phyloP scores from a whole-genome alignment of 2,113 vertebrate species.

The Cranoglanis bouderius region DNA sequence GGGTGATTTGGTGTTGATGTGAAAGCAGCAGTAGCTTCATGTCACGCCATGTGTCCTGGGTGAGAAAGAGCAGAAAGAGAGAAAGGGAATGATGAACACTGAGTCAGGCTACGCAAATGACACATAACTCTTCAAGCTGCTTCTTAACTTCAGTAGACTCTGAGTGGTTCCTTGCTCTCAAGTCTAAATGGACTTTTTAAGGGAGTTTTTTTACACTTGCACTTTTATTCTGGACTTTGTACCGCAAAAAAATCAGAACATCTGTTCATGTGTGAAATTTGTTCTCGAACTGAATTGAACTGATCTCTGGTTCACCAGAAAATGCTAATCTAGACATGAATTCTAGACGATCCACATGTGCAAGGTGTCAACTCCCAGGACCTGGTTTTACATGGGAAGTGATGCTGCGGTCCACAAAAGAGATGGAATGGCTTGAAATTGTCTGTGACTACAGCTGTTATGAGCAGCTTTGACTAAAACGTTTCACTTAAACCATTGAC shows the following conservation, averaged over 20 bases:
- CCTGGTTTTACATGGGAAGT: background rate
- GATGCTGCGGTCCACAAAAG: background rate
- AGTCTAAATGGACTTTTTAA: background rate
- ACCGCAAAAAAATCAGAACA: background rate
- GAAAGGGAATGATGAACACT: background rate
- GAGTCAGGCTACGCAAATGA: conserved; percentile 12
- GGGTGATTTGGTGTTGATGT: conserved; percentile 44
- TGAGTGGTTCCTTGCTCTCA: too few relatives aligned
- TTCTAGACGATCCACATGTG: background rate
- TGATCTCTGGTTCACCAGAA: background rate
- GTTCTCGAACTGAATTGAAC: background rate
- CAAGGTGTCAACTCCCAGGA: background rate
- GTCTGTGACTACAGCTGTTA: background rate
- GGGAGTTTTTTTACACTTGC: background rate
- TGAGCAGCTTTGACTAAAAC: background rate
- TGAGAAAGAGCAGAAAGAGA: conserved; percentile 35
- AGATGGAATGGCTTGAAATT: background rate
- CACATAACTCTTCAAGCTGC: conserved; percentile 14
- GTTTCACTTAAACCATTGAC: background rate
- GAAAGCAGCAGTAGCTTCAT: conserved; percentile 30
- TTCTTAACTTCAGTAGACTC: background rate
- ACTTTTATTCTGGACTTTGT: background rate
- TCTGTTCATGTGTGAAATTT: background rate
- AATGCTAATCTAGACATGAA: background rate
- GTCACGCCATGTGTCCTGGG: conserved; percentile 34